Evolutionary conservation across 2,888 invertebrate genomes (phyloP).

Genomic region (Drosophila mettleri): DNA sequence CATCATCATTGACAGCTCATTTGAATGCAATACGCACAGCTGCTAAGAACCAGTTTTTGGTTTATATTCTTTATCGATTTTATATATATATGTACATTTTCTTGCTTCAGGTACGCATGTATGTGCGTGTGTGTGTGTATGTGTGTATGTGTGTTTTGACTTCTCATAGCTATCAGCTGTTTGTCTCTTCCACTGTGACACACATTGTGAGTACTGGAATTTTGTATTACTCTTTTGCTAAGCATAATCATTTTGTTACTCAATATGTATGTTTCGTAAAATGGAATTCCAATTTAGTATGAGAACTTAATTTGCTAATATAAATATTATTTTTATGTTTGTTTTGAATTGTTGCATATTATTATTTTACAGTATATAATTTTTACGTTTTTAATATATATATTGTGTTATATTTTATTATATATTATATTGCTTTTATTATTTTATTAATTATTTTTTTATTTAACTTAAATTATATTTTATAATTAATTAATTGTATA

Average conservation of each 20-base stretch:
- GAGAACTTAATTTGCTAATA: no score
- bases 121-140: neutral
- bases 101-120: slow-evolving; percentile 2
- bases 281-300: no score
- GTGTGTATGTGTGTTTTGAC: slow-evolving; percentile 17
- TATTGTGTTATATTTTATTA: no score
- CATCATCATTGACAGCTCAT: slow-evolving; percentile 27
- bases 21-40: slow-evolving; percentile 48
- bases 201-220: slow-evolving; percentile 30
- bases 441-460: no score
- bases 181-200: slow-evolving; percentile 50
- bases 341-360: no score
- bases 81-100: slow-evolving; percentile 22
- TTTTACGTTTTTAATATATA: no score
- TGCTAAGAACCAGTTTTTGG: slow-evolving; percentile 48
- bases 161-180: slow-evolving; percentile 54
- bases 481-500: no score
- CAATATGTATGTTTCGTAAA: no score
- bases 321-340: no score
- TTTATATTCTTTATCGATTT: slow-evolving; percentile 48
- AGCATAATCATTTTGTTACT: neutral
- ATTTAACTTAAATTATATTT: no score
- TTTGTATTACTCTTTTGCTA: neutral
- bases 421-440: no score
- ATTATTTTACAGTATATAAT: no score